Evolutionary conservation across 2,113 vertebrate genomes (phyloP).

Genomic region (Aleadryas rufinucha): DNA sequence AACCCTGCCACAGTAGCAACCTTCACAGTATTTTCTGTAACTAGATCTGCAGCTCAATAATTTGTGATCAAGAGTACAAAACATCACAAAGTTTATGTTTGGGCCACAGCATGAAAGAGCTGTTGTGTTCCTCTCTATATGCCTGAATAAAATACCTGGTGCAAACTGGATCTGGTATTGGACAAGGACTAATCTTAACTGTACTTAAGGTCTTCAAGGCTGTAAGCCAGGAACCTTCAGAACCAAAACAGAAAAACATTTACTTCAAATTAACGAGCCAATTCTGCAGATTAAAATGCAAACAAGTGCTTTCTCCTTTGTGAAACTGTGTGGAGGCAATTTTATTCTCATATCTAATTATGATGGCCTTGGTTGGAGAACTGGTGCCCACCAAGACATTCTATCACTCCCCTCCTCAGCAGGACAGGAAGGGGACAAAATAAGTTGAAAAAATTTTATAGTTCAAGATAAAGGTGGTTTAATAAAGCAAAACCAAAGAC

Average conservation of each 20-base stretch:
- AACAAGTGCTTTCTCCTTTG: neutral
- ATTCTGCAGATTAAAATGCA: neutral
- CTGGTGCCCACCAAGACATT: neutral
- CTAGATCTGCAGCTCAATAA: neutral
- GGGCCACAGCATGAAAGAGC: neutral
- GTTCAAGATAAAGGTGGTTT: neutral
- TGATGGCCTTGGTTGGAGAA: neutral
- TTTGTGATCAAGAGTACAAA: neutral
- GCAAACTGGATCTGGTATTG: neutral
- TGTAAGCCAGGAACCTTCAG: neutral
- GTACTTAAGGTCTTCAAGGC: neutral
- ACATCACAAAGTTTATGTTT: neutral
- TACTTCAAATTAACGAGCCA: neutral
- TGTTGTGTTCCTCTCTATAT: neutral
- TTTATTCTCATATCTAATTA: neutral
- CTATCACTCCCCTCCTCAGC: neutral
- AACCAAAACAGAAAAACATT: neutral
- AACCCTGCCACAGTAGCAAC: accelerated
- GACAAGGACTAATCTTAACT: neutral
- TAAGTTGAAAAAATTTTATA: neutral
- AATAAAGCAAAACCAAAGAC: neutral
- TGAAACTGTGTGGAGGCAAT: neutral
- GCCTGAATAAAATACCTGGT: neutral
- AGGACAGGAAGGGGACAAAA: neutral
- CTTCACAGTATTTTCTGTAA: neutral